Base-by-base conservation (phyloP, 2,113 vertebrate species). In the Zosterops lateralis region DNA sequence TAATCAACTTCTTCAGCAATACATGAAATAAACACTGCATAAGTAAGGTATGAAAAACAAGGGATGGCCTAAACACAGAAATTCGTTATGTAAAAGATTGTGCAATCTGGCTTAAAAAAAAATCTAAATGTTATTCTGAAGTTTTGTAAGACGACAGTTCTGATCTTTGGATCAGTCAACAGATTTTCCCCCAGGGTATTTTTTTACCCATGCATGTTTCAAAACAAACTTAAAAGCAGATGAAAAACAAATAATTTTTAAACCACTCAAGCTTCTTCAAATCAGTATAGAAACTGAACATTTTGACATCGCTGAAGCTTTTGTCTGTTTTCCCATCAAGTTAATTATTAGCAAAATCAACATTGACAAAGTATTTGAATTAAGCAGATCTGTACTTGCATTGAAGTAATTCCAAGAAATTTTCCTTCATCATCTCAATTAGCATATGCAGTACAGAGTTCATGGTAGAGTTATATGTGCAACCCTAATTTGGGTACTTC, bases 261-360 rank as follows among this genome's bases (percentile, higher is more conserved):
- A 68, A 13, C 3, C 2, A 0, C 10, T 17, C 32, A 72, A 71
- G 15, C 21, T 40, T 45, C n/a, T 78, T 88, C n/a, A 83, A 67
- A 80, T 74, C 60, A 56, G 26, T 40, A 57, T 9, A 76, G 34
- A 86, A 80, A 67, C 3, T 2, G 9, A 58, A 83, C 7, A 2
- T 40, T 85, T 73, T 89, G 47, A 62, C n/a, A 74, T 44, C 0
- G 0, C 44, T 50, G 25, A 73, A 71, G 45, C 13, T 51, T 92
- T 34, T 47, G 3, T 42, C 78, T 90, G 17, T 61, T 93, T 87
- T 58, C 14, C 16, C 40, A 58, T 14, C 9, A 57, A 58, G 81
- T 92, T 89, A 95, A 96, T 91, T 73, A 91, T 95, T 93, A 85
- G 44, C 64, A 80, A 94, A 85, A 80, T 44, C 10, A 7, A 64